phyloP scores from a whole-genome alignment of 2,797 vertebrate species.

The Dipus sagitta region DNA sequence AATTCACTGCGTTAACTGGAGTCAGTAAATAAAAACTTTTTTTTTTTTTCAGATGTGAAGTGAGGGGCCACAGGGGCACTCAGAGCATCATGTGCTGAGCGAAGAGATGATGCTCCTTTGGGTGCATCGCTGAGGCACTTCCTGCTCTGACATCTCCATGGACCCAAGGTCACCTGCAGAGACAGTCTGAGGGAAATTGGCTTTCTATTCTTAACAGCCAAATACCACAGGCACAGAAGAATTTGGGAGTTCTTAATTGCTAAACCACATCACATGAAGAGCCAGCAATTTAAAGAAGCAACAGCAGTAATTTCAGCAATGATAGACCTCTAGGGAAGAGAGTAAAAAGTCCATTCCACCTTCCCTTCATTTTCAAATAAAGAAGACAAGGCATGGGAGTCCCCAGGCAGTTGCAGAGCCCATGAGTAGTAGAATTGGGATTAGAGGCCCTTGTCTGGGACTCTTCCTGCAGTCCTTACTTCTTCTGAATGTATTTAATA shows the following conservation, averaged over 20 bases:
- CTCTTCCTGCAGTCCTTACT: not conserved
- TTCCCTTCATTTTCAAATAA: not conserved
- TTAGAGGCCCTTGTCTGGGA: not conserved
- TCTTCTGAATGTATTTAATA: not conserved
- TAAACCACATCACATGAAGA: constrained; percentile 43
- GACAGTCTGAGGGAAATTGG: not conserved
- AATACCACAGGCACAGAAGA: constrained; percentile 14
- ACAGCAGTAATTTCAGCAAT: not conserved
- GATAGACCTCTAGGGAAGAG: not conserved
- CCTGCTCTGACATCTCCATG: not conserved
- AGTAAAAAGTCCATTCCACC: not conserved
- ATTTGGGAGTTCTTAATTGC: constrained; percentile 9
- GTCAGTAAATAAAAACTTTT: constrained; percentile 33
- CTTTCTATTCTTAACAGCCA: constrained; percentile 39
- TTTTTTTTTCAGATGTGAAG: not conserved
- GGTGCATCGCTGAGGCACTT: not conserved
- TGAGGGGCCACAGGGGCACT: not conserved
- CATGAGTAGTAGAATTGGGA: not conserved
- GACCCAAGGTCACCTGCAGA: not conserved
- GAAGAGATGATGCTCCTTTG: not conserved
- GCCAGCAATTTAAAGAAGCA: not conserved
- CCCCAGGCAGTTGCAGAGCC: not conserved
- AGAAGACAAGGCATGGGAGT: not conserved
- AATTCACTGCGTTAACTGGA: not conserved
- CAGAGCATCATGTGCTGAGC: not conserved